Base-by-base conservation (phyloP, 1,140 invertebrate genomes). In the Alviniconcha marisindica region DNA sequence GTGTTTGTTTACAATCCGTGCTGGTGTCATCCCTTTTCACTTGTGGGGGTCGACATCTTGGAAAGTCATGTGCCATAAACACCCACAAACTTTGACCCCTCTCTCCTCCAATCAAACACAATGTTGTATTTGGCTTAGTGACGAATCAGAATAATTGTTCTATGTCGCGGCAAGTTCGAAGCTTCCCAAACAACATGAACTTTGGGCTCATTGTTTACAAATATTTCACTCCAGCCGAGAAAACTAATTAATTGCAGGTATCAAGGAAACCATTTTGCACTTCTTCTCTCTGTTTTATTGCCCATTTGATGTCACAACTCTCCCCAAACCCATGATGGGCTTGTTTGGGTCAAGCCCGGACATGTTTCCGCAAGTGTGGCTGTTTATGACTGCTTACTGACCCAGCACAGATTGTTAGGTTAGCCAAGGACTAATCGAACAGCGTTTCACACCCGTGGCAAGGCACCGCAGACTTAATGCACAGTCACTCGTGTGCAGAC, bases 31-130 rank as follows among this genome's bases (percentile, higher is more conserved):
- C 56, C 38, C 28, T 82, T 82, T 54, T 71, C 42, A 82, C 33
- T 71, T 38, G 38, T 63, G 71, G 71, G 51, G 33, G 77, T 36
- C 77, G 83, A 79, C 77, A 74, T 83, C 82, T 69, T 81, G 78
- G 42, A 60, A 51, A 76, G 73, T 83, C 81, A 81, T 51, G 60
- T 82, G 81, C 69, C 14, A 44, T 48, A 31, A 38, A 42, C 44
- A 77, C 77, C 51, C 71, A 28, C 48, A 73, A 81, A 63, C 66
- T 71, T 66, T 73, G 44, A 48, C 60, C 56, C n/a, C n/a, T 28
- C 28, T 12, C 7, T 77, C 10, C 38, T 28, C 54, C 42, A 77
- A 82, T 82, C 24, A 60, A 15, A 36, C 73, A 33, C 38, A 36
- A 1, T 5, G 38, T 82, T 82, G 3, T 48, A 66, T 79, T 56